Conservation (phyloP, 2,113 vertebrate genomes). For the Heptranchias perlo region DNA sequence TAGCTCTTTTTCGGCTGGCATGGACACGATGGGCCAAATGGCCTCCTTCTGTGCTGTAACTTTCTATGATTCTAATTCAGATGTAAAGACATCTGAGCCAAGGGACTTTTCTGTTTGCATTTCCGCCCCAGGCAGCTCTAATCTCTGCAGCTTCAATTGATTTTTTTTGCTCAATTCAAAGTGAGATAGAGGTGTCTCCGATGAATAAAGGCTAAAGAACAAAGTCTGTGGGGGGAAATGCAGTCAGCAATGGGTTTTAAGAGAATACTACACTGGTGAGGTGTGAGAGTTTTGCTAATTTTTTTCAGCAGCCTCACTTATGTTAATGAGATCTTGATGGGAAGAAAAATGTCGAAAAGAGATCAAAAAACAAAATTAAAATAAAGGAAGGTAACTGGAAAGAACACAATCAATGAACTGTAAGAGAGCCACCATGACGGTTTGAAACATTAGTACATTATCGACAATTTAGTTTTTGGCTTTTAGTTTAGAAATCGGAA, state of each 20-base stretch:
- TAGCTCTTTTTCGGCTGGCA: too few species aligned
- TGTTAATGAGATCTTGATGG: not conserved
- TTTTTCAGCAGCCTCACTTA: not conserved
- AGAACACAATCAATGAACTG: not conserved
- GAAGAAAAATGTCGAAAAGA: slow-evolving; percentile 7
- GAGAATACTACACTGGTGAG: not conserved
- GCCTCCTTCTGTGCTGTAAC: too few species aligned
- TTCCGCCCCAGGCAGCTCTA: not conserved
- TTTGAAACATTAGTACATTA: not conserved
- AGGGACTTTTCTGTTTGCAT: not conserved
- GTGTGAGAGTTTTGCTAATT: not conserved
- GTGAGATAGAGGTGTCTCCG: not conserved
- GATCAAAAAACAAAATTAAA: not conserved
- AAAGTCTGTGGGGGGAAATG: not conserved
- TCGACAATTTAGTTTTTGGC: not conserved
- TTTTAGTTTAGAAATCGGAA: not conserved
- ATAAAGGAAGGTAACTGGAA: not conserved
- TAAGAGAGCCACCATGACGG: not conserved
- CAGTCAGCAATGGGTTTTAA: not conserved
- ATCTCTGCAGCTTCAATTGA: slow-evolving; percentile 2
- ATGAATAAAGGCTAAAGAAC: slow-evolving; percentile 21
- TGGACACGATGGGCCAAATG: too few species aligned
- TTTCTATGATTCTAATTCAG: too few species aligned
- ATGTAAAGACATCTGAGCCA: not conserved
- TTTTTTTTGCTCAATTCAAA: slow-evolving; percentile 23